Evolutionary conservation across 2,888 invertebrate genomes (phyloP), one percentile per base, ranked within the genome.

Genomic region (Cryptocephalus primarius): DNA sequence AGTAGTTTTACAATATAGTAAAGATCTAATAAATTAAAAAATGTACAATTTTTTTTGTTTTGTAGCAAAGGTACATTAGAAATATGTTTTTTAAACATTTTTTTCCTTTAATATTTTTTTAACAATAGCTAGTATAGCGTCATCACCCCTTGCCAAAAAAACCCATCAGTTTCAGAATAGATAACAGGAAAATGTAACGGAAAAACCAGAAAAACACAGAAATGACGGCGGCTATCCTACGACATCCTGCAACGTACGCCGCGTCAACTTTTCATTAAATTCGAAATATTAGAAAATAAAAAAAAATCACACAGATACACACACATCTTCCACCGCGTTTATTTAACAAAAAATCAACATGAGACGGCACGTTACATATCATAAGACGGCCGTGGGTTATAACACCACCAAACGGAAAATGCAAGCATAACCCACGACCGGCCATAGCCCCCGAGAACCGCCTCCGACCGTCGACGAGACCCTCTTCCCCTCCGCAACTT

Each of bases 321-420:
- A 22, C 22, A 22, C 22, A 22, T 22, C 22, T 22, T 22, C 22
- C 22, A 22, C 22, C 22, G 22, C 51, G 50, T 59, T 57, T 57
- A 59, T 60, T 60, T 59, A 60, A 60, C 61, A 63, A 62, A 61
- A 64, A 63, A 62, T 62, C 60, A 61, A 64, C 62, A 61, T 50
- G 52, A 54, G 54, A 54, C 22, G 40, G 57, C 55, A 54, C 55
- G 55, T 58, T 54, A 54, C 54, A 22, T 6, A 6, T 22, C 22
- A 4, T 22, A n/a, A n/a, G n/a, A n/a, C n/a, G 22, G 22, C 22
- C 22, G 22, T 22, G 22, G 22, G 22, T 22, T 22, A 22, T 6
- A 6, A 22, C 22, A 6, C 22, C 22, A 6, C 22, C 22, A 4
- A 22, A 22, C 6, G 22, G 6, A 6, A 4, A 22, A 22, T 22